phyloP scores from a whole-genome alignment of 2,888 invertebrate species.

The Aspidiotus rigidus region DNA sequence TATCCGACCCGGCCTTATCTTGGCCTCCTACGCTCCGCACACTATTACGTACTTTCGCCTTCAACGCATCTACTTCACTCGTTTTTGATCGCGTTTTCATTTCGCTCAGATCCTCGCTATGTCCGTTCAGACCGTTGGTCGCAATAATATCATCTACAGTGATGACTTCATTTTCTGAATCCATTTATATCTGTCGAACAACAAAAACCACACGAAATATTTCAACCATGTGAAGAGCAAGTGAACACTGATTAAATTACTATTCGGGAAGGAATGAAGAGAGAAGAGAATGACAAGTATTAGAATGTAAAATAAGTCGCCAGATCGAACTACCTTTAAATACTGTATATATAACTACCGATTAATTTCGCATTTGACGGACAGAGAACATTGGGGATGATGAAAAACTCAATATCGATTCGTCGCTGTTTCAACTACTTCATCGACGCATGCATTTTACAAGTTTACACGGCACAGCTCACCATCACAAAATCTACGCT shows the following conservation, averaged over 20 bases:
- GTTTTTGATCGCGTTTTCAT: conserved; percentile 27
- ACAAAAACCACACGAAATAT: conserved; percentile 32
- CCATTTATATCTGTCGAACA: conserved; percentile 31
- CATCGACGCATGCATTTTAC: too few relatives aligned
- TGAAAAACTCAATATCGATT: too few relatives aligned
- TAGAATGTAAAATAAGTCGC: too few relatives aligned
- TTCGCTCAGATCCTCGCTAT: conserved; percentile 1
- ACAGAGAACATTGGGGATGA: too few relatives aligned
- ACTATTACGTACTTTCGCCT: not conserved
- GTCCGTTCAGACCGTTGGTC: conserved; percentile 26
- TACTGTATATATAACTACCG: too few relatives aligned
- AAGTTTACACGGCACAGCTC: too few relatives aligned
- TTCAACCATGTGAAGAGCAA: conserved; percentile 19
- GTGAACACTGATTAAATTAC: not conserved
- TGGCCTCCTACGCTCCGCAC: not conserved
- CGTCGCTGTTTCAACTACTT: too few relatives aligned
- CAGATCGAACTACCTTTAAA: too few relatives aligned
- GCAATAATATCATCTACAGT: conserved; percentile 19
- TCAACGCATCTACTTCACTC: not conserved
- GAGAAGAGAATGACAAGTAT: too few relatives aligned
- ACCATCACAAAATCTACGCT: too few relatives aligned
- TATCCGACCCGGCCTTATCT: conserved; percentile 6
- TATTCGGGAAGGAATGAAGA: not conserved
- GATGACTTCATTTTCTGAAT: conserved; percentile 28
- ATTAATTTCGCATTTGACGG: too few relatives aligned